Evolutionary conservation across 2,113 vertebrate genomes (phyloP), one percentile per base, ranked within the genome.

Genomic region (Odobenus rosmarus): DNA sequence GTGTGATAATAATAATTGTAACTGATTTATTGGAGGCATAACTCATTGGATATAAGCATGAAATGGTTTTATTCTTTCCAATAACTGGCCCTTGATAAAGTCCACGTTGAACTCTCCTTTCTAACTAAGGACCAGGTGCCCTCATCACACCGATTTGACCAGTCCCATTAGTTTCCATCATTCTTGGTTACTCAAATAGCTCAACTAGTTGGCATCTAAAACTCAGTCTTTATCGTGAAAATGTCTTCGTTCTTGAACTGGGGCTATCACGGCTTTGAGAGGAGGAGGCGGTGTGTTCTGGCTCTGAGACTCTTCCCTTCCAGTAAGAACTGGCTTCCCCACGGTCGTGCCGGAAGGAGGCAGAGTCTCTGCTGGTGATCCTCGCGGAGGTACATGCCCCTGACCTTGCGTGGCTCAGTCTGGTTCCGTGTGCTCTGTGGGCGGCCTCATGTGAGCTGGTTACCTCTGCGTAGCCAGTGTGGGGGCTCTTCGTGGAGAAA

Each of bases 331-430:
- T 36, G 31, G 31, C 33, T 19, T 14, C 2, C 49, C 2, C 1
- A 13, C 4, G 14, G 18, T 5, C 16, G 0, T 53, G 42, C 36
- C 36, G 42, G 39, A 61, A 59, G 26, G 4, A 24, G 61, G 39
- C 28, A 15, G 69, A 36, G 15, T 28, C 36, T 88, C 28, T 13
- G 1, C 28, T 49, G 5, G 0, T 39, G 61, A 31, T 14, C 49
- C 42, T 76, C 51, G 7, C 0, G 6, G 5, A 61, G 33, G 81
- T 18, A 31, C 4, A 0, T 21, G 39, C 10, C 46, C 53, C 15
- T 46, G n/a, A 31, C 31, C 39, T 33, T 14, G 7, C 0, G 0
- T 21, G 53, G 21, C 42, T 77, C 42, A 26, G 39, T 13, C 49
- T 39, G n/a, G n/a, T 28, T 69, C 59, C 36, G 7, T 81, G 7